Conservation (phyloP, 2,113 vertebrate species). For the Eidolon helvum region DNA sequence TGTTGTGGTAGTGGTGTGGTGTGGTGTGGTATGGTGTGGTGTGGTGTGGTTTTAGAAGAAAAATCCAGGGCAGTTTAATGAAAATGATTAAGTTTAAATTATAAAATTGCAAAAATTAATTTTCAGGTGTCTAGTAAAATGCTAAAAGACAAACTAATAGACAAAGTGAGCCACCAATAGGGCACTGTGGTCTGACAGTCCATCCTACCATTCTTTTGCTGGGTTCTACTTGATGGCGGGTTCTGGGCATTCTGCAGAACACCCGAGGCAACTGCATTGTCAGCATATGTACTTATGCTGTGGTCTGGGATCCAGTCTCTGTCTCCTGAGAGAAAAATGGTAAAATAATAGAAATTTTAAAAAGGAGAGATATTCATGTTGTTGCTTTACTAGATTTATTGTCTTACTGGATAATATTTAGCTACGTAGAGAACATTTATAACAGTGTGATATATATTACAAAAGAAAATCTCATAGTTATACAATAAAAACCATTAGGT, state of each 20-base stretch:
- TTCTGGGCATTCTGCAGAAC: constrained; percentile 10
- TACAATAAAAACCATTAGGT: neutral
- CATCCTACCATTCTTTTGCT: constrained; percentile 51
- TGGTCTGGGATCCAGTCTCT: constrained; percentile 74
- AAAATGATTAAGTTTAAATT: neutral
- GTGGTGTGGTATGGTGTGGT: neutral
- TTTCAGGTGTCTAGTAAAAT: neutral
- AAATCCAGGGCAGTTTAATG: neutral
- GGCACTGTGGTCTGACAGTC: neutral
- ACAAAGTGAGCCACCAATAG: neutral
- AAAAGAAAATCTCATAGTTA: neutral
- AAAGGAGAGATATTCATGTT: neutral
- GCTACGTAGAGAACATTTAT: neutral
- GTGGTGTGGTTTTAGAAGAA: neutral
- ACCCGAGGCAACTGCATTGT: constrained; percentile 38
- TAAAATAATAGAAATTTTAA: neutral
- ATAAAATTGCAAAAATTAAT: neutral
- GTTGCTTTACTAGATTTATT: neutral
- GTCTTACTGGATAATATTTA: neutral
- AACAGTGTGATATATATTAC: neutral
- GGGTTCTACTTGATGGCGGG: neutral
- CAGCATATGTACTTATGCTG: constrained; percentile 71
- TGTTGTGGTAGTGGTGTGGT: neutral
- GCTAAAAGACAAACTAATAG: neutral
- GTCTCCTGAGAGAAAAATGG: constrained; percentile 67